Conservation (phyloP, 92 coral and sea anemone genomes). For the Palythoa caribaeorum region DNA sequence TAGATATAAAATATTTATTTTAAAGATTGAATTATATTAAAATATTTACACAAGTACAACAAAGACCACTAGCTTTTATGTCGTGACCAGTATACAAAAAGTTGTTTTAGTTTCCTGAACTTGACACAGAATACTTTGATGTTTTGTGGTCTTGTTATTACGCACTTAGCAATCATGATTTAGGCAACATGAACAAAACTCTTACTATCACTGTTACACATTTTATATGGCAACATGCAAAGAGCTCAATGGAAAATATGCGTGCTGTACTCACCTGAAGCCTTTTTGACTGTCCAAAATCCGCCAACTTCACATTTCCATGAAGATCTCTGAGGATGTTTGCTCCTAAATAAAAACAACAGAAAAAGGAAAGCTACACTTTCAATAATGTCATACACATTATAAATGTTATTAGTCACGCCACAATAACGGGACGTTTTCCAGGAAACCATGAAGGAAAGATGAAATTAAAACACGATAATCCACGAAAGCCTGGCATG, state of each 20-base stretch:
- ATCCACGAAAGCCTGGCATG: neutral
- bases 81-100: too few species aligned
- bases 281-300: conserved; percentile 98
- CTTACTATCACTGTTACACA: too few species aligned
- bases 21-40: too few species aligned
- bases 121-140: too few species aligned
- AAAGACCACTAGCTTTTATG: too few species aligned
- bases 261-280: conserved; percentile 74
- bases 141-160: neutral
- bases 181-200: too few species aligned
- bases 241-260: neutral
- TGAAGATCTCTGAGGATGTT: conserved; percentile 93
- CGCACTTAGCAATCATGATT: neutral
- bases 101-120: too few species aligned
- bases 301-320: conserved; percentile 96
- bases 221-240: too few species aligned
- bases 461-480: neutral
- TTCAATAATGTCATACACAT: neutral
- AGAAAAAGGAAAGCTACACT: neutral
- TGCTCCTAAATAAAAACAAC: conserved; percentile 73
- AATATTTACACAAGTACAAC: too few species aligned
- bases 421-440: neutral
- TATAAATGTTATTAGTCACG: too few species aligned
- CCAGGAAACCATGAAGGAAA: neutral
- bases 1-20: too few species aligned